These are phyloP conservation scores for Penaeus chinensis DNA, from an alignment of 1,140 invertebrate genomes.

Conservation along the genomic window DNA sequence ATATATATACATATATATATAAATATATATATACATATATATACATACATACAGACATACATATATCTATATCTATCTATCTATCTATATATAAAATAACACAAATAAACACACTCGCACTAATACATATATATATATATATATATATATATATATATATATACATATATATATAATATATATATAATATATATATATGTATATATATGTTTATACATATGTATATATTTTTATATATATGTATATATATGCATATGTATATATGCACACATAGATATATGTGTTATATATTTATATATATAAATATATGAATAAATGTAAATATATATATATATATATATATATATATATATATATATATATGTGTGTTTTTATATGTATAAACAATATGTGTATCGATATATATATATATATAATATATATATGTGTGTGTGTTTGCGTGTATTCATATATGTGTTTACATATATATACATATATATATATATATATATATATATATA, in stretches of 20 bases:
- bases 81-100: neutral
- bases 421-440: neutral
- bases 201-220: neutral
- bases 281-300: neutral
- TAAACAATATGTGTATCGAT: neutral
- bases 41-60: neutral
- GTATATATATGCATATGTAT: neutral
- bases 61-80: neutral
- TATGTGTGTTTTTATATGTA: neutral
- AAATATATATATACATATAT: too few species aligned
- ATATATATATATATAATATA: slow-evolving; percentile 13
- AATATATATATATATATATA: neutral
- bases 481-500: slow-evolving; percentile 5
- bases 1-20: too few species aligned
- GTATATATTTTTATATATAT: slow-evolving; percentile 10
- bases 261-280: neutral
- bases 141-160: slow-evolving; percentile 24
- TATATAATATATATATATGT: neutral
- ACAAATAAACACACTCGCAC: neutral
- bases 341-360: slow-evolving; percentile 12
- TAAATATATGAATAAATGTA: neutral
- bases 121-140: slow-evolving; percentile 1
- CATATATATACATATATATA: neutral
- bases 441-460: too few species aligned
- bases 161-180: slow-evolving; percentile 18